phyloP scores from a whole-genome alignment of 2,888 invertebrate species.

The Eupelmus urozonus region DNA sequence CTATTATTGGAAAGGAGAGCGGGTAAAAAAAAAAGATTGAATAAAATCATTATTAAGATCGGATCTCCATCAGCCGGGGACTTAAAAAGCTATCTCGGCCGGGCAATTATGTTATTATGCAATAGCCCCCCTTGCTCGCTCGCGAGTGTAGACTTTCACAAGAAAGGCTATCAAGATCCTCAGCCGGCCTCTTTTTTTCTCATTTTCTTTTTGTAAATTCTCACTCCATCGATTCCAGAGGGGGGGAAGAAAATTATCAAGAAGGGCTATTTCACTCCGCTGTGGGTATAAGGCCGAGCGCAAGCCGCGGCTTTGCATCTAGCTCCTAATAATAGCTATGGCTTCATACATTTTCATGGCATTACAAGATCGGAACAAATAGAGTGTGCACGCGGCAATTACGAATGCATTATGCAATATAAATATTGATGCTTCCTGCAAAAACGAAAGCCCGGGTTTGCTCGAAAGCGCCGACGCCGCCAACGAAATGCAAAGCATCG shows the following conservation, averaged over 20 bases:
- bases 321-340: slow-evolving; percentile 75
- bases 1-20: not conserved
- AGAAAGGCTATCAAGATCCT: slow-evolving; percentile 53
- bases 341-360: slow-evolving; percentile 77
- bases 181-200: not conserved
- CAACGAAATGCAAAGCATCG: slow-evolving; percentile 73
- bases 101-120: slow-evolving; percentile 55
- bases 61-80: not conserved
- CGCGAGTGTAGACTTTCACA: slow-evolving; percentile 19
- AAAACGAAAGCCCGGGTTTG: slow-evolving; percentile 71
- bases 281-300: slow-evolving; percentile 16
- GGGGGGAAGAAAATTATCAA: slow-evolving; percentile 56
- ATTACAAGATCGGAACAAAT: slow-evolving; percentile 77
- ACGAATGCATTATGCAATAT: slow-evolving; percentile 77
- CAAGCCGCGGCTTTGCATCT: slow-evolving; percentile 70
- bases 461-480: no score
- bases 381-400: slow-evolving; percentile 76
- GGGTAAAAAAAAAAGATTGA: slow-evolving; percentile 12
- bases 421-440: slow-evolving; percentile 77
- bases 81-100: slow-evolving; percentile 24
- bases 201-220: slow-evolving; percentile 33
- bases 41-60: slow-evolving; percentile 17
- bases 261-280: slow-evolving; percentile 14
- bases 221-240: slow-evolving; percentile 43
- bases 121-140: slow-evolving; percentile 17